A percentile compares a stretch with the other conserved stretches of the same genome.
phyloP scores from a whole-genome alignment of 2,888 invertebrate species.

The Cactoblastis cactorum region DNA sequence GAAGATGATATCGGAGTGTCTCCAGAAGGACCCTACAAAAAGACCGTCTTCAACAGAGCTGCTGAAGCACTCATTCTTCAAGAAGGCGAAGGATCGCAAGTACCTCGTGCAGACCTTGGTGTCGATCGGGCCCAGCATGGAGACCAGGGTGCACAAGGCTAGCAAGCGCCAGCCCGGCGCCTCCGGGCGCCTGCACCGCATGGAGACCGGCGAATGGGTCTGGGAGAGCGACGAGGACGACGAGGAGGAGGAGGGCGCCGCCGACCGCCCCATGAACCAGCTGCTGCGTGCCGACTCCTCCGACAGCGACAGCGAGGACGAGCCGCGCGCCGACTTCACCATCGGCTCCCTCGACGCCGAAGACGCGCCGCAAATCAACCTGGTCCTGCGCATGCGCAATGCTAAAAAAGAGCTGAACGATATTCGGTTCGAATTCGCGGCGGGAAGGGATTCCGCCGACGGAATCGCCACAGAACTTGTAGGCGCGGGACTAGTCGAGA shows the following conservation, averaged over 20 bases:
- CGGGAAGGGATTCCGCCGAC: slow-evolving; percentile 94
- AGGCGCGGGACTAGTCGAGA: slow-evolving; percentile 96
- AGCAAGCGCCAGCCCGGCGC: slow-evolving; percentile 92
- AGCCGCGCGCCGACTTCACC: slow-evolving; percentile 45
- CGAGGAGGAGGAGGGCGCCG: slow-evolving; percentile 74
- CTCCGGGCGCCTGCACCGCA: slow-evolving; percentile 91
- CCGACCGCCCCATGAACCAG: slow-evolving; percentile 81
- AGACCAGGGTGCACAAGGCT: slow-evolving; percentile 94
- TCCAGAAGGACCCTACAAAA: slow-evolving; percentile 97
- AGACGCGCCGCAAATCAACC: slow-evolving; percentile 83
- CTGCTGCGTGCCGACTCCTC: slow-evolving; percentile 80
- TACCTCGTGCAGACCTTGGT: slow-evolving; percentile 93
- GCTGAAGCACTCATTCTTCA: slow-evolving; percentile 98
- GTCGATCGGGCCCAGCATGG: slow-evolving; percentile 92
- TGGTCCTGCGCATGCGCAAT: slow-evolving; percentile 95
- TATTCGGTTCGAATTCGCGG: slow-evolving; percentile 98
- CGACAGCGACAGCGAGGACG: slow-evolving; percentile 77
- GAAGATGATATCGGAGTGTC: slow-evolving; percentile 98
- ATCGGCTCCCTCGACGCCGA: slow-evolving; percentile 52
- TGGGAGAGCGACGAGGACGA: slow-evolving; percentile 98
- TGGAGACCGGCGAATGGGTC: slow-evolving; percentile 98
- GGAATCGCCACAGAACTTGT: slow-evolving; percentile 98
- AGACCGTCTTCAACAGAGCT: slow-evolving; percentile 97
- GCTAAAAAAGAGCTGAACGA: slow-evolving; percentile 96
- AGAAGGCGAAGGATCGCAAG: slow-evolving; percentile 97